These are phyloP conservation scores for Microchirus variegatus DNA, from an alignment of 2,797 vertebrate species.

Conservation along the genomic window DNA sequence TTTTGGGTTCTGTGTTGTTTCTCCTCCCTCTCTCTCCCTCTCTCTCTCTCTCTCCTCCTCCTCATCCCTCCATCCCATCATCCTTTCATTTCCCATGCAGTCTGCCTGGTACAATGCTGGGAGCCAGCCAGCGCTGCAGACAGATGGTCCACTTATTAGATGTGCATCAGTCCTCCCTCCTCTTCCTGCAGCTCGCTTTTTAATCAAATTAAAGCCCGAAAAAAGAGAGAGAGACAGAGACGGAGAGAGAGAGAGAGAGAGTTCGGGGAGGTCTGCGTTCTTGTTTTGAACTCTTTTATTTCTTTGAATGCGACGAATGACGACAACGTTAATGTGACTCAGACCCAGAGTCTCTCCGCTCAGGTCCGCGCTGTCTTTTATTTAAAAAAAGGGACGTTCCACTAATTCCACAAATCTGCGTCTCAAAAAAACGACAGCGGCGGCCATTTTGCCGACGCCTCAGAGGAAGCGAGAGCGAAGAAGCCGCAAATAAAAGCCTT, in stretches of 20 bases:
- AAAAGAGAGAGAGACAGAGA: constrained; percentile 57
- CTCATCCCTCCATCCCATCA: constrained; percentile 13
- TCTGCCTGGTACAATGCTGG: constrained; percentile 92
- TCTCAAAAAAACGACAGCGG: too few relatives aligned
- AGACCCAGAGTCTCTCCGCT: constrained; percentile 34
- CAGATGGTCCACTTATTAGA: constrained; percentile 99
- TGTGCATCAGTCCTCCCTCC: constrained; percentile 93
- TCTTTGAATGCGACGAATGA: constrained; percentile 71
- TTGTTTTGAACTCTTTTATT: constrained; percentile 71
- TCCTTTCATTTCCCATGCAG: constrained; percentile 74
- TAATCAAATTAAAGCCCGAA: constrained; percentile 97
- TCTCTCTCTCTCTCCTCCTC: constrained; percentile 4
- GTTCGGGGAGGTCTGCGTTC: constrained; percentile 54
- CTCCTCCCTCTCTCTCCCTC: not conserved
- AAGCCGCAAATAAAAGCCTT: too few relatives aligned
- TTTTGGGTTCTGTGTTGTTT: constrained; percentile 27
- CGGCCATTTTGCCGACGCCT: too few relatives aligned
- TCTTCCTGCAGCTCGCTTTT: constrained; percentile 97
- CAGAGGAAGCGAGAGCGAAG: too few relatives aligned
- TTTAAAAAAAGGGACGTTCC: constrained; percentile 21
- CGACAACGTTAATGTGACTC: constrained; percentile 63
- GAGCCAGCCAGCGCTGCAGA: constrained; percentile 93
- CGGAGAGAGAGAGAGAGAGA: constrained; percentile 36
- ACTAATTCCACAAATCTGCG: not conserved
- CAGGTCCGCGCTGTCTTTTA: not conserved